Conservation (phyloP, 92 coral and sea anemone species). For the Chrysogorgia sp. region DNA sequence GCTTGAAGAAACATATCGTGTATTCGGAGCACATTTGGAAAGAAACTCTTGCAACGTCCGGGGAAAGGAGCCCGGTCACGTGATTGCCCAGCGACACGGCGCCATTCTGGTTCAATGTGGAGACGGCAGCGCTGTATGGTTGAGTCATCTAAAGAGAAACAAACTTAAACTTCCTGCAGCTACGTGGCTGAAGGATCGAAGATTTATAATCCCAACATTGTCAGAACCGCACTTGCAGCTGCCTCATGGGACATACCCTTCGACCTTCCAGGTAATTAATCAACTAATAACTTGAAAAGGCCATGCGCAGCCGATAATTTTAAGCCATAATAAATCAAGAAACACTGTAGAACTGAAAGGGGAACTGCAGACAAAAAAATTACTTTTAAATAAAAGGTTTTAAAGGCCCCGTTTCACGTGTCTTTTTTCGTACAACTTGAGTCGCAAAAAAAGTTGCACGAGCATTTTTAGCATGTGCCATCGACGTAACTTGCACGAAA, state of each 20-base stretch:
- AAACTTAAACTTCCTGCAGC: conserved; percentile 76
- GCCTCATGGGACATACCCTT: neutral
- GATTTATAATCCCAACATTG: conserved; percentile 15
- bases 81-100: conserved; percentile 66
- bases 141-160: conserved; percentile 70
- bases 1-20: conserved; percentile 27
- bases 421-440: too few species aligned
- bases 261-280: conserved; percentile 9
- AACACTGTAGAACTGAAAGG: too few species aligned
- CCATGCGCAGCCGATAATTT: neutral
- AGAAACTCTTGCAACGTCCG: conserved; percentile 39
- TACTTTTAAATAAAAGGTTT: too few species aligned
- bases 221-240: conserved; percentile 6
- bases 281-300: too few species aligned
- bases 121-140: conserved; percentile 68
- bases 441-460: too few species aligned
- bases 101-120: conserved; percentile 73
- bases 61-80: conserved; percentile 65
- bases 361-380: too few species aligned
- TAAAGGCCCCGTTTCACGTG: too few species aligned
- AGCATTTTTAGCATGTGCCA: too few species aligned
- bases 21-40: conserved; percentile 79
- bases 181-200: conserved; percentile 51
- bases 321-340: too few species aligned
- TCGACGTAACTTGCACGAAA: too few species aligned